phyloP scores from a whole-genome alignment of 2,113 vertebrate genomes.

The Grantiella picta region DNA sequence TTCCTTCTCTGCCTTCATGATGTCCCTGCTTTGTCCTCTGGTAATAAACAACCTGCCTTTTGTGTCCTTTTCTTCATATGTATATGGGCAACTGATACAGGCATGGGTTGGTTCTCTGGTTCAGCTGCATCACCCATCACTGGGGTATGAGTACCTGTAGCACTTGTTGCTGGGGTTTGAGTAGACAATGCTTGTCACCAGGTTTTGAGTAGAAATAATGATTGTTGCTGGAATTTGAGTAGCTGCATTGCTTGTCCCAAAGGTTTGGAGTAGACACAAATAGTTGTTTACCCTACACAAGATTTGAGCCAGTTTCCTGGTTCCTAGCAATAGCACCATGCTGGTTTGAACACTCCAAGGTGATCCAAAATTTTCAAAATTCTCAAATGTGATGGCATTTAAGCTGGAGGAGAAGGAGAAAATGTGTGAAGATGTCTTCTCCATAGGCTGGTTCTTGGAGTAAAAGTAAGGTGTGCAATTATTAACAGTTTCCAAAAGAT shows the following conservation, averaged over 20 bases:
- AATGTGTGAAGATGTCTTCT: neutral
- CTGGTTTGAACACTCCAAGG: neutral
- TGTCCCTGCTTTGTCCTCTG: neutral
- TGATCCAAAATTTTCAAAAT: neutral
- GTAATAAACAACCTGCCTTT: neutral
- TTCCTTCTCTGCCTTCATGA: neutral
- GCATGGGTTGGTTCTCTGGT: neutral
- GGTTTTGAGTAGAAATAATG: neutral
- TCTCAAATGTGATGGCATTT: neutral
- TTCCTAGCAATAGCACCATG: neutral
- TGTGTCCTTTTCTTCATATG: neutral
- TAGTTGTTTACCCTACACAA: neutral
- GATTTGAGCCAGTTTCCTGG: neutral
- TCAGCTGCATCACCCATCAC: neutral
- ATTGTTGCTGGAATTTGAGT: neutral
- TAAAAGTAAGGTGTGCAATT: neutral
- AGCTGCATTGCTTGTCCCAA: neutral
- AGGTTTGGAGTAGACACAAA: neutral
- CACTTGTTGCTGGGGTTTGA: neutral
- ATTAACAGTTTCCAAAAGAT: neutral
- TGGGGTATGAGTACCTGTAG: neutral
- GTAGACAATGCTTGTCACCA: neutral
- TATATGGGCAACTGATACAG: neutral
- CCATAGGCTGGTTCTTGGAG: neutral
- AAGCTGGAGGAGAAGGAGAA: neutral